These are phyloP conservation scores for Heteromormyrus szaboi DNA, from an alignment of 2,797 vertebrate species.

Conservation along the genomic window DNA sequence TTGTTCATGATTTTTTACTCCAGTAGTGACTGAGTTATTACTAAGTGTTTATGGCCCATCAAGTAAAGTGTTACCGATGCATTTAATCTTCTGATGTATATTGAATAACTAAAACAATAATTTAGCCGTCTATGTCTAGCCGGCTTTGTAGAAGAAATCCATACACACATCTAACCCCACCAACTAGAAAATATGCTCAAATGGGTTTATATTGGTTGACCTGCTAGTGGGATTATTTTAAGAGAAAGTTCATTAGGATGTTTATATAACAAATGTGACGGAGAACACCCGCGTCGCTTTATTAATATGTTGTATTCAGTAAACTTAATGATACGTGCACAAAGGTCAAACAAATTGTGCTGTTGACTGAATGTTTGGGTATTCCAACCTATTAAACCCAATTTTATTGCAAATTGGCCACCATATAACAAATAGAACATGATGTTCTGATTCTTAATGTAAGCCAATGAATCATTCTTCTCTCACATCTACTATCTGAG, in stretches of 20 bases:
- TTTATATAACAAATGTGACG: background rate
- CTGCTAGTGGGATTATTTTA: background rate
- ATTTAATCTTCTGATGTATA: background rate
- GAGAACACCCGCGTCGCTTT: background rate
- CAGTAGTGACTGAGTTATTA: background rate
- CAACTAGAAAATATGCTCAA: background rate
- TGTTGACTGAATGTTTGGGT: background rate
- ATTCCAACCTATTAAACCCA: background rate
- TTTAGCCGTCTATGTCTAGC: background rate
- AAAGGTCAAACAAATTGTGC: background rate
- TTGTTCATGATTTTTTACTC: background rate
- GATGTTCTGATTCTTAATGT: background rate
- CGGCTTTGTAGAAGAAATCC: background rate
- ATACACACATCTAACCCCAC: background rate
- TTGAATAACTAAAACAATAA: background rate
- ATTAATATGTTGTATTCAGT: background rate
- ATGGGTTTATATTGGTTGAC: background rate
- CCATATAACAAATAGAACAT: background rate
- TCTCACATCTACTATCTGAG: background rate
- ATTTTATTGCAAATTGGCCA: background rate
- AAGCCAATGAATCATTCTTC: background rate
- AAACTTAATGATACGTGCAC: background rate
- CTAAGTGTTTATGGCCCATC: background rate
- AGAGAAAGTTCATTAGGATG: background rate
- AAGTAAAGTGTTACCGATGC: background rate